A percentile compares a stretch with the other conserved stretches of the same genome.
Evolutionary conservation across 1,140 invertebrate species (phyloP).

Genomic region (Patella vulgata): DNA sequence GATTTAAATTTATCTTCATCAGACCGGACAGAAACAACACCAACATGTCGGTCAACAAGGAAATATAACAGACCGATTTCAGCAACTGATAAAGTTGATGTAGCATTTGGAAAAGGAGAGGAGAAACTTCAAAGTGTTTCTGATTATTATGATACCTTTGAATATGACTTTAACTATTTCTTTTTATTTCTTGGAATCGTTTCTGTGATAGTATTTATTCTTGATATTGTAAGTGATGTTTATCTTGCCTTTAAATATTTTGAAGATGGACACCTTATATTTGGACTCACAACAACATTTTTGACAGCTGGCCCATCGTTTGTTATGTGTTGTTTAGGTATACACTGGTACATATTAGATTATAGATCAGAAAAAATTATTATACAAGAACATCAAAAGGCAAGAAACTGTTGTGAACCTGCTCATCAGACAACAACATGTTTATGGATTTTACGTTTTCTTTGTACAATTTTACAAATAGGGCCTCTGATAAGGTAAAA

Average conservation of each 20-base stretch:
- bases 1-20: no score
- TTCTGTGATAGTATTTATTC: constrained; percentile 29
- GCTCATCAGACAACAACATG: constrained; percentile 2
- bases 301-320: constrained; percentile 42
- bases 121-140: no score
- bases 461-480: constrained; percentile 45
- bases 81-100: no score
- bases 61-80: no score
- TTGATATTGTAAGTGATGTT: constrained; percentile 47
- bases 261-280: constrained; percentile 20
- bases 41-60: no score
- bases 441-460: constrained; percentile 40
- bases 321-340: constrained; percentile 37
- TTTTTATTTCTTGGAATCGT: constrained; percentile 16
- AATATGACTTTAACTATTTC: no score
- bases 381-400: constrained; percentile 8
- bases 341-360: constrained; percentile 49
- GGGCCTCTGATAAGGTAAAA: constrained; percentile 51
- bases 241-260: constrained; percentile 43
- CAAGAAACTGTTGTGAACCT: constrained; percentile 7
- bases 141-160: no score
- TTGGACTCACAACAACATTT: constrained; percentile 35
- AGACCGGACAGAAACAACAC: no score
- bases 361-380: constrained; percentile 32
- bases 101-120: no score